Conservation (phyloP, 1,140 invertebrate genomes). For the Steinernema feltiae region DNA sequence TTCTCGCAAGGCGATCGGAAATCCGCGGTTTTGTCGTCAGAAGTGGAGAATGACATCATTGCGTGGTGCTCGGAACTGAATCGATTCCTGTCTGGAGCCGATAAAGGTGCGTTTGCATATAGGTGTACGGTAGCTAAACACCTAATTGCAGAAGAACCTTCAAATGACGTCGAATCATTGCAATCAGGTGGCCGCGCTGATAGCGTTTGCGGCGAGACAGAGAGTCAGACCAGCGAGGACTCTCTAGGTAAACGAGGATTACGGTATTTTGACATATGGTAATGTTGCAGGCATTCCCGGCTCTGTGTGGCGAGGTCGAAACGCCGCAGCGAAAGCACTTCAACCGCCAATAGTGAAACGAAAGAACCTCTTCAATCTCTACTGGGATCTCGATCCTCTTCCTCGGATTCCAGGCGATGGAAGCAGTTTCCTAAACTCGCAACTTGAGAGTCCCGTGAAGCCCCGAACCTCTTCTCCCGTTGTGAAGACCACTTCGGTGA, state of each 20-base stretch:
- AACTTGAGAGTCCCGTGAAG: neutral
- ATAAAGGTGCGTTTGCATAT: neutral
- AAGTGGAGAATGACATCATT: conserved; percentile 4
- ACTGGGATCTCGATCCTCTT: conserved; percentile 19
- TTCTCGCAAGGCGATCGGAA: neutral
- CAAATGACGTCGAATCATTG: neutral
- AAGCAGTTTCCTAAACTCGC: neutral
- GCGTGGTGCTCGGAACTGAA: neutral
- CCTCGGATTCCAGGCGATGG: neutral
- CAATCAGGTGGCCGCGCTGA: neutral
- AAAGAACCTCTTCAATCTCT: conserved; percentile 33
- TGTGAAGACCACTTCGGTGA: neutral
- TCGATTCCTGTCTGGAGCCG: neutral
- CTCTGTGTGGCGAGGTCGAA: conserved; percentile 22
- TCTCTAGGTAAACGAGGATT: conserved; percentile 2
- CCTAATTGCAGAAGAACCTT: neutral
- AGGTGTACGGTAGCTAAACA: neutral
- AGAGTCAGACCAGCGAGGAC: conserved; percentile 22
- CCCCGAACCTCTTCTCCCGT: neutral
- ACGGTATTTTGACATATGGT: neutral
- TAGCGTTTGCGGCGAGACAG: conserved; percentile 14
- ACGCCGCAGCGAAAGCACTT: conserved; percentile 25
- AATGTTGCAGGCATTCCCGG: neutral
- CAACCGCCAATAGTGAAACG: conserved; percentile 30
- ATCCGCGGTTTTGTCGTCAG: neutral